Evolutionary conservation across 2,888 invertebrate species (phyloP).

Genomic region (Mechanitis mazaeus): DNA sequence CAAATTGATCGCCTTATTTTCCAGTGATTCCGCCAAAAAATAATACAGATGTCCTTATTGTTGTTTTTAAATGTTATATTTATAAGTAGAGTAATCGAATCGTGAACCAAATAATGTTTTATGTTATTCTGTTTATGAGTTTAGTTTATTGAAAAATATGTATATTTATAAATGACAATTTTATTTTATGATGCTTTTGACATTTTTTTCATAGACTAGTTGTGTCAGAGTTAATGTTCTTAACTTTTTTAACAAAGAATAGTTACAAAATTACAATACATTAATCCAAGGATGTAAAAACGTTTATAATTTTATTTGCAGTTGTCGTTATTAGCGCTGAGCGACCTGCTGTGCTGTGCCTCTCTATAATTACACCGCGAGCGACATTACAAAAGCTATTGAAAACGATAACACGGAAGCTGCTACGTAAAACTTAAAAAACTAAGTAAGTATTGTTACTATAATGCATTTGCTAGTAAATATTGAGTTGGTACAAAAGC

Average conservation of each 20-base stretch:
- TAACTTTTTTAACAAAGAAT: too few species aligned
- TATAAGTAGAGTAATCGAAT: background rate
- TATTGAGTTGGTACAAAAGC: constrained; percentile 72
- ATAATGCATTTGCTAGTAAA: constrained; percentile 76
- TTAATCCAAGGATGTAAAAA: constrained; percentile 55
- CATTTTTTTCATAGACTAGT: too few species aligned
- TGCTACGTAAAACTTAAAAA: constrained; percentile 69
- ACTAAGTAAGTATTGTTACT: constrained; percentile 73
- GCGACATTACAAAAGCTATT: constrained; percentile 70
- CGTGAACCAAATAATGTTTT: background rate
- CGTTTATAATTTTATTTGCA: constrained; percentile 59
- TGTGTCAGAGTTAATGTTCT: too few species aligned
- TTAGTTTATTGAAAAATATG: too few species aligned
- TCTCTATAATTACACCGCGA: constrained; percentile 71
- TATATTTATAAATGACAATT: too few species aligned
- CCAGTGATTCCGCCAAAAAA: constrained; percentile 32
- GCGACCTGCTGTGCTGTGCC: constrained; percentile 69
- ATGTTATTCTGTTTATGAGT: too few species aligned
- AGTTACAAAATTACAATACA: constrained; percentile 18
- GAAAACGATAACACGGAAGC: constrained; percentile 77
- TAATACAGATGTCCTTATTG: constrained; percentile 35
- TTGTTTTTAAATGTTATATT: constrained; percentile 26
- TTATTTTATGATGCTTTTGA: too few species aligned
- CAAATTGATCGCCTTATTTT: constrained; percentile 57
- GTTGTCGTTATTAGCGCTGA: constrained; percentile 49